A percentile compares a stretch with the other conserved stretches of the same genome.
Conservation (phyloP, 2,888 invertebrate species). For the Heteromurus nitidus region DNA sequence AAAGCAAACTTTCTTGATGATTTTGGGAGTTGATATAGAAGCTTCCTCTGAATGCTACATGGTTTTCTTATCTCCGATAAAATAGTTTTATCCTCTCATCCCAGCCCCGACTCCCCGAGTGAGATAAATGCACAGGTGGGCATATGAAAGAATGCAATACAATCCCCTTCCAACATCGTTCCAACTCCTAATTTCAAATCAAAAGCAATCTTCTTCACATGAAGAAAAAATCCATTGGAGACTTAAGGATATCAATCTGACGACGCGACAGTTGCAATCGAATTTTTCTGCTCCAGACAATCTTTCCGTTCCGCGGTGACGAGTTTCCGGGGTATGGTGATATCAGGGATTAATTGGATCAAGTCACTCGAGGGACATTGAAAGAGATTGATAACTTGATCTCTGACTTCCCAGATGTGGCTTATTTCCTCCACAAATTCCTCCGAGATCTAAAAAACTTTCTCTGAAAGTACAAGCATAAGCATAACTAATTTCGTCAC, state of each 20-base stretch:
- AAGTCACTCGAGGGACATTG: slow-evolving; percentile 61
- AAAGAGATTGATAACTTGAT: slow-evolving; percentile 69
- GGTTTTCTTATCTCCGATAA: no score
- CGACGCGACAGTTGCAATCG: not conserved
- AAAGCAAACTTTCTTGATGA: no score
- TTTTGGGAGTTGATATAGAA: no score
- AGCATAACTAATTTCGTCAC: slow-evolving; percentile 15
- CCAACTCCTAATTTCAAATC: not conserved
- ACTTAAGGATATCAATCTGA: no score
- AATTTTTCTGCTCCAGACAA: not conserved
- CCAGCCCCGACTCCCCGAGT: no score
- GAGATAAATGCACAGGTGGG: no score
- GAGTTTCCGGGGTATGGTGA: no score
- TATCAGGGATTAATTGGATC: slow-evolving; percentile 69
- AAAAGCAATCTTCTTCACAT: no score
- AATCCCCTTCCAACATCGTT: not conserved
- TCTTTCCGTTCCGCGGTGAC: not conserved
- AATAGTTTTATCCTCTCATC: no score
- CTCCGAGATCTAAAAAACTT: not conserved
- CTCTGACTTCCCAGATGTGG: slow-evolving; percentile 54
- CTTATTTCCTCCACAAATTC: slow-evolving; percentile 12
- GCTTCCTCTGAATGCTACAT: no score
- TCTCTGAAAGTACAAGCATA: not conserved
- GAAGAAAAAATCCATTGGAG: not conserved
- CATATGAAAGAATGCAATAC: no score